phyloP scores from a whole-genome alignment of 2,888 invertebrate genomes.

The Cyaniris semiargus region DNA sequence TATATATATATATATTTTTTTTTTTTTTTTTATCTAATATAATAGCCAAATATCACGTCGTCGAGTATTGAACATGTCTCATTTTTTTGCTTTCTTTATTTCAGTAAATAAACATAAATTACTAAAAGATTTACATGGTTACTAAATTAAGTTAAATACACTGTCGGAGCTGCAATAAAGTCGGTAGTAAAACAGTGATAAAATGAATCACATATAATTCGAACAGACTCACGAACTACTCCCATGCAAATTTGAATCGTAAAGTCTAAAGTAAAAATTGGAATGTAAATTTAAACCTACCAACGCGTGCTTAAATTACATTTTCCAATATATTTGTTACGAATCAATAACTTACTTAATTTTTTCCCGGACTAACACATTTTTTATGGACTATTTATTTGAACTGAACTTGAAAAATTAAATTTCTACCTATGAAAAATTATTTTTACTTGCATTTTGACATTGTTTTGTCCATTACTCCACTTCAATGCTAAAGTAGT shows the following conservation, averaged over 20 bases:
- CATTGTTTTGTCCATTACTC: too few relatives aligned
- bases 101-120: background rate
- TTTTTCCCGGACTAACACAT: background rate
- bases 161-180: slow-evolving; percentile 36
- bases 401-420: too few relatives aligned
- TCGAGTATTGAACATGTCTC: too few relatives aligned
- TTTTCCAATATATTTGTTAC: background rate
- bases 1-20: too few relatives aligned
- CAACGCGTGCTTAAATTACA: slow-evolving; percentile 1
- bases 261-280: slow-evolving; percentile 28
- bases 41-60: too few relatives aligned
- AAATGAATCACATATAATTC: slow-evolving; percentile 36
- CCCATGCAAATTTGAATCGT: slow-evolving; percentile 23
- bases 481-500: too few relatives aligned
- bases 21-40: too few relatives aligned
- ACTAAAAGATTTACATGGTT: background rate
- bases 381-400: background rate
- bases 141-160: slow-evolving; percentile 19
- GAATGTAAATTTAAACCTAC: slow-evolving; percentile 12
- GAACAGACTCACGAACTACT: slow-evolving; percentile 36
- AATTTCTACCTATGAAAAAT: background rate
- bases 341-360: background rate
- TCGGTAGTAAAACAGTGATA: slow-evolving; percentile 36
- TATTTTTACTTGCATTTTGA: too few relatives aligned
- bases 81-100: too few relatives aligned